phyloP scores from a whole-genome alignment of 2,113 vertebrate genomes.

The Otis tarda region DNA sequence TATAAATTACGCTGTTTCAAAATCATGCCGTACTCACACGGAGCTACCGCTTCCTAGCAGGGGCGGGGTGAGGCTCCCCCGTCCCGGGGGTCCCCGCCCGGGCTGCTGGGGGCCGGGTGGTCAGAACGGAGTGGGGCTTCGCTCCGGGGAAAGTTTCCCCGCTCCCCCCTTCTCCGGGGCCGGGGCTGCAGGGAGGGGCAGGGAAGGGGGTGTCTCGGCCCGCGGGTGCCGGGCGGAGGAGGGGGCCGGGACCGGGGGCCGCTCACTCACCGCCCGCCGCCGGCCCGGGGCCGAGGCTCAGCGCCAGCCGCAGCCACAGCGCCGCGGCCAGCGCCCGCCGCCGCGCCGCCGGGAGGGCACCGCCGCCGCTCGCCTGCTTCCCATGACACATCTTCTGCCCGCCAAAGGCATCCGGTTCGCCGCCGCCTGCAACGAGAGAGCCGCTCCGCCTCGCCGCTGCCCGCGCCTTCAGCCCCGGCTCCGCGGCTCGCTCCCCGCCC shows the following conservation, averaged over 20 bases:
- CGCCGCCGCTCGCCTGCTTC: slow-evolving; percentile 72
- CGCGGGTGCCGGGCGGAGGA: not conserved
- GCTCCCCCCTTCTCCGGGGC: too few relatives aligned
- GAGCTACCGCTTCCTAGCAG: not conserved
- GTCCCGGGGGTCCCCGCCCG: not conserved
- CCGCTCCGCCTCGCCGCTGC: not conserved
- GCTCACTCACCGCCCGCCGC: slow-evolving; percentile 74
- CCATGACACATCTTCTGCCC: slow-evolving; percentile 81
- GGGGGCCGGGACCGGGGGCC: not conserved
- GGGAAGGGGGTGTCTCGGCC: not conserved
- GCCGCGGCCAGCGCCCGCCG: slow-evolving; percentile 15
- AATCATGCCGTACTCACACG: not conserved
- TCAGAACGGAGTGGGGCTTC: not conserved
- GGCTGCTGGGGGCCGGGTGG: not conserved
- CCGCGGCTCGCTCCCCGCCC: not conserved
- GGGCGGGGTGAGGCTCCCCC: not conserved
- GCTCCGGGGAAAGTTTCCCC: not conserved
- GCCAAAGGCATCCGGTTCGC: slow-evolving; percentile 71
- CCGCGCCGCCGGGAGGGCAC: slow-evolving; percentile 56
- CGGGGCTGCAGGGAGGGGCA: not conserved
- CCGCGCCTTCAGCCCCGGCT: not conserved
- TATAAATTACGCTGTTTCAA: not conserved
- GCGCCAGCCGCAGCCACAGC: slow-evolving; percentile 62
- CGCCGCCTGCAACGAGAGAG: slow-evolving; percentile 66
- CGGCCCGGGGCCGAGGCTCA: slow-evolving; percentile 73